Base-by-base conservation (phyloP, 2,888 invertebrate species). In the Perithous albicinctus region DNA sequence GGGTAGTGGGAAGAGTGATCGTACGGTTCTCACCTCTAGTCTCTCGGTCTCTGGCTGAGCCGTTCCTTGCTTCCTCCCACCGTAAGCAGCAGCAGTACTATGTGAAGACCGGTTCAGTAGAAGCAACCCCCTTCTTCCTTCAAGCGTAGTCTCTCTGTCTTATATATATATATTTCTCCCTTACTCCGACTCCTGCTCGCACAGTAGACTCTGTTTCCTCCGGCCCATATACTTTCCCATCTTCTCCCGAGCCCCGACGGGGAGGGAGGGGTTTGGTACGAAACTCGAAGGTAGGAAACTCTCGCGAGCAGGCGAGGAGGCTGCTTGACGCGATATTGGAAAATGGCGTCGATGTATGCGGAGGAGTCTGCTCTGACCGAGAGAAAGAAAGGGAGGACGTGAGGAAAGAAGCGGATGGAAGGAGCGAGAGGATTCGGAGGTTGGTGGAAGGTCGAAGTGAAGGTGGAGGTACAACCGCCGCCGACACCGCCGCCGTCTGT, bases 341-440 rank as follows among this genome's bases (percentile, higher is more conserved):
- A 92, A 92, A 92, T 92, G 92, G 92, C 91, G 92, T 88, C 90
- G 87, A 87, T 87, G 88, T 90, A 87, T 89, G 90, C 82, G 88
- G 87, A 85, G 87, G 83, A 84, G 79, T 85, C 80, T 78, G 83
- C 78, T 84, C 77, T 75, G 78, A 74, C 46, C 32, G 51, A 85
- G 43, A 51, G 54, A 56, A 75, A 79, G 84, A 72, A 70, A 38
- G 56, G 82, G 54, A 63, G 51, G 80, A 84, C 80, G 85, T 83
- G 81, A 84, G 85, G 75, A 82, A 84, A 86, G 77, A 83, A 81
- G 77, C 56, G 66, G 64, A 56, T 35, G 38, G 38, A 77, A 35
- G 32, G 63, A 64, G 70, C 20, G 54, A 64, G 80, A 70, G 70
- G 69, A 75, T 78, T 69, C 54, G 81, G 67, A 73, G 81, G 81